These are phyloP conservation scores for Sebastes fasciatus DNA, from an alignment of 2,113 vertebrate species.

Conservation along the genomic window DNA sequence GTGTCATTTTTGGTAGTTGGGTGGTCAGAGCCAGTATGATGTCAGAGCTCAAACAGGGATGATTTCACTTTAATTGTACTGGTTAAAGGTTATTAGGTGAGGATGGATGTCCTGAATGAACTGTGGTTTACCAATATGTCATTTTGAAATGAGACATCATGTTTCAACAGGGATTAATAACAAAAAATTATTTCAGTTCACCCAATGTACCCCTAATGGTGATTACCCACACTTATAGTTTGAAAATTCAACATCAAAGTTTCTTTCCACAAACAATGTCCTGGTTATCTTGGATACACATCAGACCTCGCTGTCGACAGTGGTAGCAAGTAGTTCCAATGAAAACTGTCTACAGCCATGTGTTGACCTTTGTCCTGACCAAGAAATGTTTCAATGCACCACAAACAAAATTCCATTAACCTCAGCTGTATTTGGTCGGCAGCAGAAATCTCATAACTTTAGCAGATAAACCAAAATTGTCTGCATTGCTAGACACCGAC, in stretches of 20 bases:
- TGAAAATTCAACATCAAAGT: background rate
- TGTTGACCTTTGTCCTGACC: background rate
- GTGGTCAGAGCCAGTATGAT: background rate
- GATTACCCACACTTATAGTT: background rate
- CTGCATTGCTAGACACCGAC: background rate
- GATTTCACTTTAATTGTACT: background rate
- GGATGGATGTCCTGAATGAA: background rate
- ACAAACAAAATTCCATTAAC: background rate
- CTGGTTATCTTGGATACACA: background rate
- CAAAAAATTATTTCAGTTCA: background rate
- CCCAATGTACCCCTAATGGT: background rate
- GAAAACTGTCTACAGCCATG: background rate
- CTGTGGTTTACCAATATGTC: background rate
- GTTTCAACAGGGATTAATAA: background rate
- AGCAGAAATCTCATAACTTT: background rate
- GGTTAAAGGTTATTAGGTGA: background rate
- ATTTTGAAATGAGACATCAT: background rate
- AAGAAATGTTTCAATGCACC: background rate
- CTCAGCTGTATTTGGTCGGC: background rate
- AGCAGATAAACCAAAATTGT: background rate
- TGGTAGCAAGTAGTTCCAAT: background rate
- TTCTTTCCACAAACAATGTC: slow-evolving; percentile 10
- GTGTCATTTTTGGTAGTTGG: slow-evolving; percentile 30
- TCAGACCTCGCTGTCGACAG: background rate
- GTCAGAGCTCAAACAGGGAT: slow-evolving; percentile 18